These are phyloP conservation scores for Nothoprocta perdicaria DNA, from an alignment of 2,113 vertebrate genomes.

Conservation along the genomic window DNA sequence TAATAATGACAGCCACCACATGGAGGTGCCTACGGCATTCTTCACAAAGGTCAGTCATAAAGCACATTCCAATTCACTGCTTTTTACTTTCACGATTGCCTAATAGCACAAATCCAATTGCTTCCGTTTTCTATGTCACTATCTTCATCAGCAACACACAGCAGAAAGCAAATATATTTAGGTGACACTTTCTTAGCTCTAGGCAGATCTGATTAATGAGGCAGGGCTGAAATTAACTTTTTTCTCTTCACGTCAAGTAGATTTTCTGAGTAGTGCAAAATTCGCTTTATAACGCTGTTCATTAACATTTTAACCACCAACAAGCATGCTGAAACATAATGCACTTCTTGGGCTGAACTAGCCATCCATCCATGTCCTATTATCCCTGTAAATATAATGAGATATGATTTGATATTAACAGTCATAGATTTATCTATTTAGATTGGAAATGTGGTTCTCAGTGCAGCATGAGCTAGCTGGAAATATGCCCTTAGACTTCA, in stretches of 20 bases:
- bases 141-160: slow-evolving; percentile 60
- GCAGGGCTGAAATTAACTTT: slow-evolving; percentile 75
- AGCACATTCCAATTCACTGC: slow-evolving; percentile 35
- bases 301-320: slow-evolving; percentile 70
- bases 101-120: slow-evolving; percentile 62
- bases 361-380: slow-evolving; percentile 66
- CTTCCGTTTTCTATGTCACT: slow-evolving; percentile 67
- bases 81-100: not conserved
- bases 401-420: slow-evolving; percentile 71
- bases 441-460: not conserved
- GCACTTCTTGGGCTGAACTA: slow-evolving; percentile 25
- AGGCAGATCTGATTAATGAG: slow-evolving; percentile 79
- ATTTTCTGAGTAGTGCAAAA: slow-evolving; percentile 53
- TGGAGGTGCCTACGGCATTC: slow-evolving; percentile 41
- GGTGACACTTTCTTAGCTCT: slow-evolving; percentile 70
- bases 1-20: slow-evolving; percentile 53
- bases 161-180: slow-evolving; percentile 63
- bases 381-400: slow-evolving; percentile 73
- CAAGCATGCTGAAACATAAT: slow-evolving; percentile 53
- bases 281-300: slow-evolving; percentile 34
- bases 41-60: slow-evolving; percentile 67
- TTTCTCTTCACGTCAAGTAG: slow-evolving; percentile 51
- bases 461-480: not conserved
- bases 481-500: not conserved
- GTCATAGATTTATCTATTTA: slow-evolving; percentile 53